Evolutionary conservation across 2,113 vertebrate genomes (phyloP).

Genomic region (Lanius ludovicianus): DNA sequence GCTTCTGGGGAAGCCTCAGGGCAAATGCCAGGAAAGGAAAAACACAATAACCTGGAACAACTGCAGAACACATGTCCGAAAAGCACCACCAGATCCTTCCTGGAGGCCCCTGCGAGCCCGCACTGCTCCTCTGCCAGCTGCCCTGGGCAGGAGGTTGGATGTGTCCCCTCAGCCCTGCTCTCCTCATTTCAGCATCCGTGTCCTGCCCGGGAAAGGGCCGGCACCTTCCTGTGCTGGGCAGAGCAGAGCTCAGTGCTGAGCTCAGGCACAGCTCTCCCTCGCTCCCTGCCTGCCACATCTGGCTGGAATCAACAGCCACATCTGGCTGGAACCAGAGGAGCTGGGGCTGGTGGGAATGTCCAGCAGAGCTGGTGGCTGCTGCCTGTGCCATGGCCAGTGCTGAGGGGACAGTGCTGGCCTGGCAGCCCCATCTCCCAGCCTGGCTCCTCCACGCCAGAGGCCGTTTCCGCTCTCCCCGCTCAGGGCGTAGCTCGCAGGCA

Average conservation of each 20-base stretch:
- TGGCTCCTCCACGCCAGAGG: not conserved
- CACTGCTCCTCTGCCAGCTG: not conserved
- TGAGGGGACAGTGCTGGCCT: not conserved
- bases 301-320: not conserved
- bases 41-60: slow-evolving; percentile 21
- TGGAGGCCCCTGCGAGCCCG: not conserved
- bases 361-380: not conserved
- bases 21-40: slow-evolving; percentile 23
- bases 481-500: not conserved
- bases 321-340: not conserved
- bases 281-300: not conserved
- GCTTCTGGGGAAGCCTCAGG: slow-evolving; percentile 12
- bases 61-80: not conserved
- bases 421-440: not conserved
- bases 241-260: not conserved
- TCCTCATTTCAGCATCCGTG: not conserved
- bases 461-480: not conserved
- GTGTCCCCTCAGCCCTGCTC: not conserved
- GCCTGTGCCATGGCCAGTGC: accelerated
- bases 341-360: not conserved
- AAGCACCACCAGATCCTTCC: slow-evolving; percentile 24
- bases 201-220: slow-evolving; percentile 31
- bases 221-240: slow-evolving; percentile 38
- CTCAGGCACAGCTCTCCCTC: not conserved
- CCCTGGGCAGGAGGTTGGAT: accelerated